Evolutionary conservation across 2,113 vertebrate species (phyloP).

Genomic region (Willisornis vidua): DNA sequence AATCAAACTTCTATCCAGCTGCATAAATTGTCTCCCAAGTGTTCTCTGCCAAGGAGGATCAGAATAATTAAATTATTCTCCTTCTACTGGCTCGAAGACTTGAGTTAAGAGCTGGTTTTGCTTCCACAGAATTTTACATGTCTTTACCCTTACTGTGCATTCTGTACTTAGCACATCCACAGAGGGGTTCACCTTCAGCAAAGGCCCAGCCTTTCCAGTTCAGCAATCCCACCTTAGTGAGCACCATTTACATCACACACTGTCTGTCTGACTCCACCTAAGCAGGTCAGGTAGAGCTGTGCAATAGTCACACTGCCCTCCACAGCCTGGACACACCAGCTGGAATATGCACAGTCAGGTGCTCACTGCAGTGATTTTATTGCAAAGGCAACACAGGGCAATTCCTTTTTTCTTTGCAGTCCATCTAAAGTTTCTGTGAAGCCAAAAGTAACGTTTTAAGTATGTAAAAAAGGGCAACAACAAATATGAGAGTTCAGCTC

Average conservation of each 20-base stretch:
- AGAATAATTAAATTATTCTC: constrained; percentile 14
- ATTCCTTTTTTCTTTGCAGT: neutral
- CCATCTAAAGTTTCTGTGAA: neutral
- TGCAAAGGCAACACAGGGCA: neutral
- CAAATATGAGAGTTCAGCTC: neutral
- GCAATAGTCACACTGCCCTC: neutral
- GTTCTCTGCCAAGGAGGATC: constrained; percentile 15
- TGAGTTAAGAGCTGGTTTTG: neutral
- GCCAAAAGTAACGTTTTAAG: neutral
- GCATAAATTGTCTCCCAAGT: constrained; percentile 19
- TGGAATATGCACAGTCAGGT: neutral
- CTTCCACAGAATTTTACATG: neutral
- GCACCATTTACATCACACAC: neutral
- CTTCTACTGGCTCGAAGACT: neutral
- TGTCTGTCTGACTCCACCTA: neutral
- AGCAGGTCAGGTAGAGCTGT: neutral
- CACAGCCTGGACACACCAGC: neutral
- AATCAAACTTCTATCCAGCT: constrained; percentile 42
- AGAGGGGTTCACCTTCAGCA: neutral
- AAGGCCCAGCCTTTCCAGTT: neutral
- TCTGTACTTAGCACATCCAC: neutral
- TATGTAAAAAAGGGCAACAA: neutral
- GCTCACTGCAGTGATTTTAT: neutral
- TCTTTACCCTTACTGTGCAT: neutral
- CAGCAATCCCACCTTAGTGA: neutral